These are phyloP conservation scores for Sus cebifrons DNA, from an alignment of 2,797 vertebrate species.

Conservation along the genomic window DNA sequence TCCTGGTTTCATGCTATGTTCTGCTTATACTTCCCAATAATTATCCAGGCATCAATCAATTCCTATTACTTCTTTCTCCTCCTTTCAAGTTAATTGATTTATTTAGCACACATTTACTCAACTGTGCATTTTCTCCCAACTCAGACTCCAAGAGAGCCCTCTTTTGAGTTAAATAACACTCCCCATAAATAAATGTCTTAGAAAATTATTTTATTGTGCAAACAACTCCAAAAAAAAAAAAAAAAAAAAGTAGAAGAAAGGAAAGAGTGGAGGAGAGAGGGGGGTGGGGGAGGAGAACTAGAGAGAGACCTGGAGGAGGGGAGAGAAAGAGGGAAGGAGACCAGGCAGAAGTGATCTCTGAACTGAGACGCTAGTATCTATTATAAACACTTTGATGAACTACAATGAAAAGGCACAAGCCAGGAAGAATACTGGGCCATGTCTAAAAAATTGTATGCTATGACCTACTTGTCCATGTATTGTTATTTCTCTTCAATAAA, in stretches of 20 bases:
- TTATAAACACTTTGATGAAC: not conserved
- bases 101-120: not conserved
- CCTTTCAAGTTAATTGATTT: not conserved
- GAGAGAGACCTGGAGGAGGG: rapidly evolving
- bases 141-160: not conserved
- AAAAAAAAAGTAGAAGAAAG: not conserved
- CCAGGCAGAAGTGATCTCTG: not conserved
- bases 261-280: rapidly evolving
- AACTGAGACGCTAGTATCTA: not conserved
- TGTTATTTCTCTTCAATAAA: not conserved
- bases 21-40: not conserved
- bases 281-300: not conserved
- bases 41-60: not conserved
- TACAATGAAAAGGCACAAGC: not conserved
- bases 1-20: not conserved
- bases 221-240: not conserved
- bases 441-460: not conserved
- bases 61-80: not conserved
- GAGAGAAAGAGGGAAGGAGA: not conserved
- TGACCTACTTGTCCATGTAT: not conserved
- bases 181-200: not conserved
- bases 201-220: not conserved
- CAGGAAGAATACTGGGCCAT: not conserved
- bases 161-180: not conserved
- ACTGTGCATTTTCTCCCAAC: not conserved